Evolutionary conservation across 2,113 vertebrate species (phyloP), one percentile per base, ranked within the genome.

Genomic region (Plecturocebus donacophilus): DNA sequence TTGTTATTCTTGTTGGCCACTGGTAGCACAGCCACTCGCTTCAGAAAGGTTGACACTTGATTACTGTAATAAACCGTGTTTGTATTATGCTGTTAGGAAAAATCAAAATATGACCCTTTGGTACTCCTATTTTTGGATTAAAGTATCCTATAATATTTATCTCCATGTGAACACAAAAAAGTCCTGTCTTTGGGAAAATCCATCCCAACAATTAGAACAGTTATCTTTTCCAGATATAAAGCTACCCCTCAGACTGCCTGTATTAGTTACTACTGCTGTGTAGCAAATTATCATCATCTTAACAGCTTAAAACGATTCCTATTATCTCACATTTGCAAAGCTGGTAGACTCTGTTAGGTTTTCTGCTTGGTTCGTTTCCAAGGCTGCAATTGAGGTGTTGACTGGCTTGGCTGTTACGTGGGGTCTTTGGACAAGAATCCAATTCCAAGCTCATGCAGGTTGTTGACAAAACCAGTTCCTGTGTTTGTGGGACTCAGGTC

Each of bases 31-130:
- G 16, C 2, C 6, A 13, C 1, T 84, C 47, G 11, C 30, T 75
- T 93, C 30, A 80, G 38, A 92, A 96, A 77, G 21, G 21, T 21
- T 66, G 80, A 76, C 35, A 52, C 3, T 30, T 76, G 6, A 79
- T 93, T 83, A 30, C 38, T n/a, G 58, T 11, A 58, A 32, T 30
- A 32, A 84, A 40, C 5, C 2, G 1, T 73, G 42, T 82, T 79
- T 71, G 13, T 27, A 75, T 75, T 54, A 70, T 87, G 54, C 13
- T 70, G 27, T 47, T 40, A 61, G 40, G 66, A 94, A 95, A 97
- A 97, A 96, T 66, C 10, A 92, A 79, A 95, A 73, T 9, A 27
- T n/a, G 92, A 66, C 40, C 32, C 20, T 75, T 73, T 45, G 64
- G 27, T 42, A 40, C 25, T 87, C 77, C 38, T 38, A 82, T 49